phyloP scores from a whole-genome alignment of 1,140 invertebrate species.

The Oryzaephilus surinamensis region DNA sequence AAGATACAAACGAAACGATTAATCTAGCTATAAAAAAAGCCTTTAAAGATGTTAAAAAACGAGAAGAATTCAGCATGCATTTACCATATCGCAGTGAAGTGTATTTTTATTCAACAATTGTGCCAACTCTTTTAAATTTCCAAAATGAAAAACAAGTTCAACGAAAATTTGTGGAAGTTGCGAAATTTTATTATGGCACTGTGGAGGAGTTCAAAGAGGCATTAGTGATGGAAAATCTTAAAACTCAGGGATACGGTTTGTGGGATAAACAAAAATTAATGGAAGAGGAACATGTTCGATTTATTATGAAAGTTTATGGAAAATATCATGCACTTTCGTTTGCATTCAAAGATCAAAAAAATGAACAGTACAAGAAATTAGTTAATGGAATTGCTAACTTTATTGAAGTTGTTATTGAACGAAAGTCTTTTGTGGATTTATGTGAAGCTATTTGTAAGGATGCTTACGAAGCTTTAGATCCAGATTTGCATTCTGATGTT shows the following conservation, averaged over 20 bases:
- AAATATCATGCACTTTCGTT: constrained; percentile 43
- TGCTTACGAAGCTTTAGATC: too few relatives aligned
- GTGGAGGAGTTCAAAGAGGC: constrained; percentile 35
- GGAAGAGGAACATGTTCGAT: constrained; percentile 34
- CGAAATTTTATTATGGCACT: too few relatives aligned
- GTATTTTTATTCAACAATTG: too few relatives aligned
- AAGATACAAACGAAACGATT: too few relatives aligned
- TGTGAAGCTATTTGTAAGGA: too few relatives aligned
- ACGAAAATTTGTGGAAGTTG: constrained; percentile 29
- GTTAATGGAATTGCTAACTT: too few relatives aligned
- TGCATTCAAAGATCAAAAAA: constrained; percentile 36
- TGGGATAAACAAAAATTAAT: constrained; percentile 37
- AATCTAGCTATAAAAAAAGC: too few relatives aligned
- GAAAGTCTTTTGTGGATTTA: too few relatives aligned
- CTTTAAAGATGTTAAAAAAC: too few relatives aligned
- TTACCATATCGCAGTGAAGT: constrained; percentile 1
- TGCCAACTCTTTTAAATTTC: neutral
- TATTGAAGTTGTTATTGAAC: too few relatives aligned
- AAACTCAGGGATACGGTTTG: constrained; percentile 34
- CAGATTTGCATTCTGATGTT: too few relatives aligned
- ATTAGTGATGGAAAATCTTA: constrained; percentile 44
- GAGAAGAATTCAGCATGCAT: constrained; percentile 1
- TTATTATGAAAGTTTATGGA: constrained; percentile 40
- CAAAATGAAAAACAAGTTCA: neutral
- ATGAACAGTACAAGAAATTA: constrained; percentile 16